Percentiles rank a stretch among this genome's conserved stretches.
These are phyloP conservation scores for Hofmannophila pseudospretella DNA, from an alignment of 2,888 invertebrate genomes.

Conservation along the genomic window DNA sequence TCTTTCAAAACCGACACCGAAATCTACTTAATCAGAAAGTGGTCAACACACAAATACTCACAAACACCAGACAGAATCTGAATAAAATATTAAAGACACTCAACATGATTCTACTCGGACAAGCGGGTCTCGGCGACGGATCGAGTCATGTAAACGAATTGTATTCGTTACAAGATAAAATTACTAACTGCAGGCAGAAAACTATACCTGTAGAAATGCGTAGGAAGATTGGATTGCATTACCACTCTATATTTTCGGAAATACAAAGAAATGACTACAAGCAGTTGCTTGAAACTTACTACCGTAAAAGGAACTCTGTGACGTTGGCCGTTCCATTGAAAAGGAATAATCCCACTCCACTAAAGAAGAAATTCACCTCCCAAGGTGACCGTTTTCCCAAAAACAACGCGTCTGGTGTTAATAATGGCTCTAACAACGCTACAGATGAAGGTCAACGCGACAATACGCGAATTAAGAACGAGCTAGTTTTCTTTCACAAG, in stretches of 20 bases:
- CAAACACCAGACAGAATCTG: conserved; percentile 51
- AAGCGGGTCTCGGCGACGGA: conserved; percentile 77
- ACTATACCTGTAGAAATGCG: conserved; percentile 55
- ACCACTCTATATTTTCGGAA: conserved; percentile 70
- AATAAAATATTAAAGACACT: conserved; percentile 65
- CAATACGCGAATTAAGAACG: too few relatives aligned
- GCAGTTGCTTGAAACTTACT: conserved; percentile 50
- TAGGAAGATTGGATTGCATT: conserved; percentile 70
- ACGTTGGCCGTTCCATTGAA: too few relatives aligned
- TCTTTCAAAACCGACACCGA: conserved; percentile 58
- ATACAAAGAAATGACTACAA: conserved; percentile 54
- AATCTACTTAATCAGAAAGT: conserved; percentile 52
- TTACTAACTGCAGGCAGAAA: conserved; percentile 43
- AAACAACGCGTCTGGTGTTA: too few relatives aligned
- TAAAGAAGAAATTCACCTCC: too few relatives aligned
- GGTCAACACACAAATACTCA: conserved; percentile 43
- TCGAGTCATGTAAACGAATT: conserved; percentile 61
- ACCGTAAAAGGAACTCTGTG: too few relatives aligned
- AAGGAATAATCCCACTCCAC: too few relatives aligned
- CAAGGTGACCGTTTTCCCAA: too few relatives aligned
- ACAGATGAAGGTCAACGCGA: too few relatives aligned
- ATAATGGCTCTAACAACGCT: too few relatives aligned
- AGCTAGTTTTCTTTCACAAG: conserved; percentile 36
- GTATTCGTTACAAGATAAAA: conserved; percentile 42
- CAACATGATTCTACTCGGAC: conserved; percentile 79